phyloP scores from a whole-genome alignment of 2,797 vertebrate genomes.

The Diglossa cyanea region DNA sequence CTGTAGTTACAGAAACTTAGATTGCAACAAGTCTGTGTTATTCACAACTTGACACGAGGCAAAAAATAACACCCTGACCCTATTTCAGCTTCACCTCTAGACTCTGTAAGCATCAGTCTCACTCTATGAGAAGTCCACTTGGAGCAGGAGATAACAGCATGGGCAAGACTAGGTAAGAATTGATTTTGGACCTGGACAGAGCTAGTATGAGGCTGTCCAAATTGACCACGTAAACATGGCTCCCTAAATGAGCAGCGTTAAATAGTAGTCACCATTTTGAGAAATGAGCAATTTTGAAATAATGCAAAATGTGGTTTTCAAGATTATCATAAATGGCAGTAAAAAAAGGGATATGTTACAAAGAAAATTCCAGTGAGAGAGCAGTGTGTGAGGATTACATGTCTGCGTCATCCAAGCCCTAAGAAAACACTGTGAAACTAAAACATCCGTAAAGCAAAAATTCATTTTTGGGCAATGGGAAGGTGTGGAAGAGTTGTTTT shows the following conservation, averaged over 20 bases:
- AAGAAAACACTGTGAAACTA: neutral
- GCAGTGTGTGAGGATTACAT: neutral
- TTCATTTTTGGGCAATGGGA: neutral
- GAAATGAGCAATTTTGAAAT: neutral
- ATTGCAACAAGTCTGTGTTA: neutral
- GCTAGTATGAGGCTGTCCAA: accelerated
- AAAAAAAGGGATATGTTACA: neutral
- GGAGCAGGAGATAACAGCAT: neutral
- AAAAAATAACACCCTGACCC: neutral
- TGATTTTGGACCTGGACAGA: neutral
- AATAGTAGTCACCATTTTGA: neutral
- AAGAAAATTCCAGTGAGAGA: neutral
- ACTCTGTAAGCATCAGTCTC: neutral
- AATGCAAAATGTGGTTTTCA: neutral
- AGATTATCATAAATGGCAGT: neutral
- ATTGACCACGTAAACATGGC: accelerated
- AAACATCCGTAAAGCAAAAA: neutral
- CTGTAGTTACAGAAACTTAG: neutral
- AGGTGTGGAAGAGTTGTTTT: neutral
- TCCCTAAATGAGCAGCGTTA: neutral
- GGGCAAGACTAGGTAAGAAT: neutral
- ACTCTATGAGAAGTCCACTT: accelerated
- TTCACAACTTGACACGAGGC: neutral
- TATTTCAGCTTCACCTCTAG: neutral
- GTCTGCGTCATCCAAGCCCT: neutral